These are phyloP conservation scores for Lasiommata megera DNA, from an alignment of 2,888 invertebrate species.

Conservation along the genomic window DNA sequence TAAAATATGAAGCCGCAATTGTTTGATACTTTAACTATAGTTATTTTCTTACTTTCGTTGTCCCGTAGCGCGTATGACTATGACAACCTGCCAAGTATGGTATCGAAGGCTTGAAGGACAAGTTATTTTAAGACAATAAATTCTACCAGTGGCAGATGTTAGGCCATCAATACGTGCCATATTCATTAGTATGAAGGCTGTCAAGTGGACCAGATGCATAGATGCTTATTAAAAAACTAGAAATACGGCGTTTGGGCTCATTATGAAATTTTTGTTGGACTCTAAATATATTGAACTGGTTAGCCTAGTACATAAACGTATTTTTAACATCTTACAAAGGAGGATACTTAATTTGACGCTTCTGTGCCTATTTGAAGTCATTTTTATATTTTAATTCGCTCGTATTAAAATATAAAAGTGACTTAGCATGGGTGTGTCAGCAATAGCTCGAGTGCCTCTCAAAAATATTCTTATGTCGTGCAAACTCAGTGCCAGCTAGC, in stretches of 20 bases:
- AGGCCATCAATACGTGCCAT: constrained; percentile 7
- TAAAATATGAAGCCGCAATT: too few relatives aligned
- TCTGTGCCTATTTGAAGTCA: too few relatives aligned
- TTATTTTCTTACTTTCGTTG: background rate
- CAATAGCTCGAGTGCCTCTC: too few relatives aligned
- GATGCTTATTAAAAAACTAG: constrained; percentile 9
- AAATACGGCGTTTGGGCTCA: constrained; percentile 3
- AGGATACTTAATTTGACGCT: too few relatives aligned
- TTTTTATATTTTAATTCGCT: too few relatives aligned
- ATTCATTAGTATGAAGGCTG: constrained; percentile 12
- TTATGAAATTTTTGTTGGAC: background rate
- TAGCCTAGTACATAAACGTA: background rate
- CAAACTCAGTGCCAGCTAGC: too few relatives aligned
- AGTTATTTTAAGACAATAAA: constrained; percentile 16
- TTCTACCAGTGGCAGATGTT: constrained; percentile 13
- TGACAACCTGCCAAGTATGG: constrained; percentile 13
- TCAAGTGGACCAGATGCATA: constrained; percentile 8
- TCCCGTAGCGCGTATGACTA: background rate
- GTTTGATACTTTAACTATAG: too few relatives aligned
- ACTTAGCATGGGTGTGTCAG: too few relatives aligned
- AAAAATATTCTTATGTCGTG: too few relatives aligned
- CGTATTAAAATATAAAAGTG: too few relatives aligned
- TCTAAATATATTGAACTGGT: constrained; percentile 3
- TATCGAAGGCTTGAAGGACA: constrained; percentile 10
- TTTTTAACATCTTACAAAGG: too few relatives aligned